Conservation (phyloP, 2,113 vertebrate genomes). For the Diphyllodes magnificus region DNA sequence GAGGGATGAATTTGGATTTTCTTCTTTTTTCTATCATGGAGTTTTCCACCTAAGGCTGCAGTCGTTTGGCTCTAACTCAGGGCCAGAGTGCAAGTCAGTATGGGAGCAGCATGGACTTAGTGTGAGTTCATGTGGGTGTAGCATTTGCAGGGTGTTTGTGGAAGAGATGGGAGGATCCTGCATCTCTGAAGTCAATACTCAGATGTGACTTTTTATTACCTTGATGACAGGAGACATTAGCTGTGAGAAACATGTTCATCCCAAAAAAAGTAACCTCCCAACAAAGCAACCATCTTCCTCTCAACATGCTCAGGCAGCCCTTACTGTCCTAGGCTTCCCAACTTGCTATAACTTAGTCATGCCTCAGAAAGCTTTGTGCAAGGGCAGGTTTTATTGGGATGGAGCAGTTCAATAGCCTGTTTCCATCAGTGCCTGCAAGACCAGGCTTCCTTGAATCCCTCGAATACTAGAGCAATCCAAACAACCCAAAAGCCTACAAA, state of each 20-base stretch:
- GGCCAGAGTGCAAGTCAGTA: not conserved
- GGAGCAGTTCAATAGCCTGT: not conserved
- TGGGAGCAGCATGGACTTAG: not conserved
- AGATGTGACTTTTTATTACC: not conserved
- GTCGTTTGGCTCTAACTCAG: not conserved
- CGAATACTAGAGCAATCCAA: not conserved
- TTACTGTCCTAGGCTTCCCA: fast-evolving
- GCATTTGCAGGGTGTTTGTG: not conserved
- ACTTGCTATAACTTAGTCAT: not conserved
- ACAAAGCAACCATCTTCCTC: not conserved
- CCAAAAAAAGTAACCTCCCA: not conserved
- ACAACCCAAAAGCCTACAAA: not conserved
- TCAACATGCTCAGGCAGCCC: not conserved
- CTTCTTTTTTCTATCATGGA: not conserved
- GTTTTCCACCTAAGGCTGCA: not conserved
- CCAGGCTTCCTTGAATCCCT: not conserved
- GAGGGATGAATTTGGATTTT: not conserved
- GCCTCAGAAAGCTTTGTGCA: not conserved
- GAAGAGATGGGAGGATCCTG: not conserved
- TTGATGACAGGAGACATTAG: not conserved
- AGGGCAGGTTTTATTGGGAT: not conserved
- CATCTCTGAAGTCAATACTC: not conserved
- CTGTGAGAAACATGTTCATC: not conserved
- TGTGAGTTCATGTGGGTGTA: not conserved
- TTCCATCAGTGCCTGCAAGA: not conserved